Evolutionary conservation across 2,113 vertebrate species (phyloP), one percentile per base, ranked within the genome.

Genomic region (Pitta sordida): DNA sequence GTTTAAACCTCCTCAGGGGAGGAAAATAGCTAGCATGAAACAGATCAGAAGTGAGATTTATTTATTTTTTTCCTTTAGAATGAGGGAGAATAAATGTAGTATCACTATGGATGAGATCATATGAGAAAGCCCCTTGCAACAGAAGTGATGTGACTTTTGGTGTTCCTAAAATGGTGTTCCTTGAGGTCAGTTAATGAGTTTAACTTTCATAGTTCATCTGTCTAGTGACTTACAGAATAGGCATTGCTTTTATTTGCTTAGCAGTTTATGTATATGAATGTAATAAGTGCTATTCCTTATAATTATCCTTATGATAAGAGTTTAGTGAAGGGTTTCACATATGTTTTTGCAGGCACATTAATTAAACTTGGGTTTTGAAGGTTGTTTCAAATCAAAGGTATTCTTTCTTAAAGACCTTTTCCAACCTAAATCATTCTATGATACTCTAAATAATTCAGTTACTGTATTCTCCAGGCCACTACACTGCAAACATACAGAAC

Each of bases 1-100:
- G 37, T 41, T 94, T 95, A 79, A 95, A 90, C 18, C 55, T 94
- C 36, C 71, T 90, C 89, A 23, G 51, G 69, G 96, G 73, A 88
- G 73, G 65, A 95, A 94, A 48, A 73, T 34, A 41, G 78, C 37
- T 59, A 91, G 19, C 63, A 58, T 76, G 62, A 69, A 93, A 46
- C 41, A 82, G 86, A 85, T 86, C 77, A 78, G 70, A 83, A 91
- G 59, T 37, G 89, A 86, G n/a, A 2, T 22, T 27, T 46, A 4
- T 41, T 32, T 55, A 4, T 52, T 37, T 30, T 5, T 44, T 76
- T 16, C 22, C 41, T 79, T 13, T 46, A 46, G 68, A 88, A 67
- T 70, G 73, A 84, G 53, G 21, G 43, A 9, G 78, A 58, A 22
- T 48, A 87, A 79, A 21, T 67, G 11, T 16, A 75, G 23, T 68